These are phyloP conservation scores for Epizoanthus ramosus DNA, from an alignment of 92 coral and sea anemone genomes.

Conservation along the genomic window DNA sequence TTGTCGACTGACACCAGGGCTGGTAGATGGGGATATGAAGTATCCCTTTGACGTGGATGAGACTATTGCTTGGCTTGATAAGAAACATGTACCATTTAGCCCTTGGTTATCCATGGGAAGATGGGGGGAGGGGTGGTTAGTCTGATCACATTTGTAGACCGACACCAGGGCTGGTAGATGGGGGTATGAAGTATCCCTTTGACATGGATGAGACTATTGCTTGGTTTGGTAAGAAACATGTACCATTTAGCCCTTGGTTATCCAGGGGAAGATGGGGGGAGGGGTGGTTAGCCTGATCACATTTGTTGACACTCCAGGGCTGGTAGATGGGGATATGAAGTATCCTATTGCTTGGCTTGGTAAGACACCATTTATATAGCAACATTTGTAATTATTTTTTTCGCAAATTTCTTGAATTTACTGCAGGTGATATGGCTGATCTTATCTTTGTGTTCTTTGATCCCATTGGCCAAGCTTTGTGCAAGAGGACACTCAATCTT, in stretches of 20 bases:
- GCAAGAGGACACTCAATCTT: constrained; percentile 95
- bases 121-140: constrained; percentile 55
- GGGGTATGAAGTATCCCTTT: constrained; percentile 98
- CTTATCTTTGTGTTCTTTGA: constrained; percentile 99
- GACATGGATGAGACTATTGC: constrained; percentile 90
- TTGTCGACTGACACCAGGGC: constrained; percentile 99
- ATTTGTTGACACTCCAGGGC: constrained; percentile 98
- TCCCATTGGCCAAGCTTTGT: constrained; percentile 99
- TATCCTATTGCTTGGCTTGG: constrained; percentile 84
- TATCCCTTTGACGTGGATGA: constrained; percentile 97
- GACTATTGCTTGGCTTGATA: constrained; percentile 65
- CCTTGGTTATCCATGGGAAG: constrained; percentile 59
- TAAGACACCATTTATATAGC: too few species aligned
- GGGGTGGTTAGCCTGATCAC: constrained; percentile 90
- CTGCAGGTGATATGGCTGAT: constrained; percentile 89
- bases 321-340: constrained; percentile 99
- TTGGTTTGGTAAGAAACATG: too few species aligned
- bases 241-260: too few species aligned
- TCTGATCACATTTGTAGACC: constrained; percentile 91
- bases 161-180: constrained; percentile 99
- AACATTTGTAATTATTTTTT: not conserved
- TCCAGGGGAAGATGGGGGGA: constrained; percentile 85
- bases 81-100: too few species aligned
- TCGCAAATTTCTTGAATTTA: not conserved
- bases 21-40: constrained; percentile 99